Conservation (phyloP, 2,113 vertebrate genomes). For the Oncorhynchus keta region DNA sequence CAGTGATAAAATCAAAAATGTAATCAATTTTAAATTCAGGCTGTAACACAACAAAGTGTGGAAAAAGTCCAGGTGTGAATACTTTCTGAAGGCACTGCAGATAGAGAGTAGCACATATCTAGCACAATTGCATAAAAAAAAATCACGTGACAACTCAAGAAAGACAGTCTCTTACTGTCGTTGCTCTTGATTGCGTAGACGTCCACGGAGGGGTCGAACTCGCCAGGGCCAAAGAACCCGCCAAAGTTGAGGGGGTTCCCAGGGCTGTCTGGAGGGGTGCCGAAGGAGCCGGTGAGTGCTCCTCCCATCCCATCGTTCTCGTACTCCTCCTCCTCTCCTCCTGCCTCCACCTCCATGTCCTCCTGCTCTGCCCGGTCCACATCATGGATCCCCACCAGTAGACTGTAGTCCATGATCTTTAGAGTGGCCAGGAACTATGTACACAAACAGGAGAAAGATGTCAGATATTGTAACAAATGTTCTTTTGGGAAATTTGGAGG, state of each 20-base stretch:
- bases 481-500: too few species aligned
- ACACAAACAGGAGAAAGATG: neutral
- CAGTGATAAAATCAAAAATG: too few species aligned
- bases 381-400: constrained; percentile 93
- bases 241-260: constrained; percentile 92
- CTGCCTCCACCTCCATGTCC: constrained; percentile 90
- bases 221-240: constrained; percentile 88
- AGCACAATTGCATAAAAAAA: neutral
- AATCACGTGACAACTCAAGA: too few species aligned
- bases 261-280: constrained; percentile 89
- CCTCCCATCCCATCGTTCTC: constrained; percentile 85
- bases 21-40: too few species aligned
- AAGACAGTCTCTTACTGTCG: constrained; percentile 76
- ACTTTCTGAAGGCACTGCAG: too few species aligned
- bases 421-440: constrained; percentile 90
- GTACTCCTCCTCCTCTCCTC: constrained; percentile 85
- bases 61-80: too few species aligned
- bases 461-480: too few species aligned
- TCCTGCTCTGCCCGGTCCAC: constrained; percentile 96
- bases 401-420: constrained; percentile 98
- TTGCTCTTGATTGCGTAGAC: constrained; percentile 96
- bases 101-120: neutral
- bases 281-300: constrained; percentile 83
- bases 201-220: constrained; percentile 89
- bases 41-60: too few species aligned